Base-by-base conservation (phyloP, 2,888 invertebrate genomes). In the Mythimna vitellina region DNA sequence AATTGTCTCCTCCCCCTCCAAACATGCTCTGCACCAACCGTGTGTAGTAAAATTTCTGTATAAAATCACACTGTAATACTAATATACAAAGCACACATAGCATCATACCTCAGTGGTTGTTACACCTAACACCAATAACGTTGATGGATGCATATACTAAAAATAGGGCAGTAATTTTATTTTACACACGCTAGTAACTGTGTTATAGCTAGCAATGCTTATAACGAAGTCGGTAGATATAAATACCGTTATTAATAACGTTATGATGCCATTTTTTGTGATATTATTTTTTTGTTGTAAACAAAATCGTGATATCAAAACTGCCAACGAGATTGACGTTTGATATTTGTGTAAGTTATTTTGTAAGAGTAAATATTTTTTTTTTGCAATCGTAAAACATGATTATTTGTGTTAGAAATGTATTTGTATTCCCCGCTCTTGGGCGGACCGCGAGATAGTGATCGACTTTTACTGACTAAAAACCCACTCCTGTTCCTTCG, bases 101-200 rank as follows among this genome's bases (percentile, higher is more conserved):
- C 42, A 25, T 61, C 29, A 35, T 3, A 32, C 32, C 17, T 42
- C 12, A 60, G 12, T 76, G 60, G 60, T 53, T 35, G 22, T 8
- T n/a, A 54, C 42, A 51, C 64, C 53, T 67, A 49, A 65, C 7
- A 46, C 20, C 0, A 14, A 12, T 60, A 62, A 65, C n/a, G 14
- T 57, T 42, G 58, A 70, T 77, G 60, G 54, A 70, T 65, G 60
- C 29, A 61, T 64, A 29, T 46, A 61, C 82, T 81, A 72, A 71
- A 82, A 82, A 81, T 81, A 81, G 76, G 57, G 64, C 12, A 61
- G 65, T 72, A 63, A 68, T 81, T 38, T 69, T 66, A 73, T 67
- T 60, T 64, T 67, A 72, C 60, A 65, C 54, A 46, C 46, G 29
- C n/a, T 58, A 65, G 58, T 75, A 71, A 70, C 70, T 62, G 68